Conservation (phyloP, 2,888 invertebrate species). For the Geotrupes spiniger region DNA sequence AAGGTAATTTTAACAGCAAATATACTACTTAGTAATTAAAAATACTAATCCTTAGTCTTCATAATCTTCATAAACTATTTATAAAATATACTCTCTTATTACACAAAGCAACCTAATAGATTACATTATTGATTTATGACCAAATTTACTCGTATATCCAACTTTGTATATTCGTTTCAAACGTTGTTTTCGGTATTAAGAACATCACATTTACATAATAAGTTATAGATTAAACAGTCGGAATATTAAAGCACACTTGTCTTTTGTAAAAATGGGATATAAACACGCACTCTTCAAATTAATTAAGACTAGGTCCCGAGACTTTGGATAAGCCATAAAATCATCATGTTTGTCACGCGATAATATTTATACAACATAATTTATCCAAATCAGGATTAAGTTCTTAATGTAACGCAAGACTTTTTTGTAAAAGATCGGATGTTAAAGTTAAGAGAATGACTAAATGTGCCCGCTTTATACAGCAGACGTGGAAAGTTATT, state of each 20-base stretch:
- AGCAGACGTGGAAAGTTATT: slow-evolving; percentile 10
- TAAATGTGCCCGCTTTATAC: slow-evolving; percentile 19
- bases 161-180: too few species aligned
- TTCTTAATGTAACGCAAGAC: slow-evolving; percentile 16
- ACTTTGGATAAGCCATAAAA: slow-evolving; percentile 26
- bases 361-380: slow-evolving; percentile 27
- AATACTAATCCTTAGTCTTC: too few species aligned
- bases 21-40: too few species aligned
- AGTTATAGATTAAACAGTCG: neutral
- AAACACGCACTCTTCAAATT: slow-evolving; percentile 36
- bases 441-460: slow-evolving; percentile 15
- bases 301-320: slow-evolving; percentile 32
- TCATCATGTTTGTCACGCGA: slow-evolving; percentile 31
- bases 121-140: too few species aligned
- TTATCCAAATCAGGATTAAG: slow-evolving; percentile 18
- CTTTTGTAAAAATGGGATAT: slow-evolving; percentile 25
- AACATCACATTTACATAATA: slow-evolving; percentile 1
- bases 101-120: too few species aligned
- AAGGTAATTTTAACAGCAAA: too few species aligned
- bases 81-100: too few species aligned
- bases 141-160: too few species aligned
- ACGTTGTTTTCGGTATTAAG: too few species aligned
- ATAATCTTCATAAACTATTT: too few species aligned
- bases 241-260: neutral
- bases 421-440: slow-evolving; percentile 4